Base-by-base conservation (phyloP, 2,113 vertebrate species). In the Diadophis punctatus region DNA sequence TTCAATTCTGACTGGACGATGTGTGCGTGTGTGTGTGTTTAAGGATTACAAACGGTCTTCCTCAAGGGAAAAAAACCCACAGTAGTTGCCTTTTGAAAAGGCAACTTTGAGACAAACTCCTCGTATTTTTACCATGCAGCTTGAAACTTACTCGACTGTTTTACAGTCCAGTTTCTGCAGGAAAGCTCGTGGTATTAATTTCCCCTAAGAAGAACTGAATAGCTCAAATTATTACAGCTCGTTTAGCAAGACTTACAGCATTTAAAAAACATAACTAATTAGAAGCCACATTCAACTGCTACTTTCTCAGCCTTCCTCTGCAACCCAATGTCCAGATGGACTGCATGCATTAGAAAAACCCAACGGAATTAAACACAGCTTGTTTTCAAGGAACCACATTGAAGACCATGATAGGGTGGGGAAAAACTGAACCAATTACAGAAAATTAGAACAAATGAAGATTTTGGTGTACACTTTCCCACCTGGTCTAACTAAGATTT, bases 211-310 rank as follows among this genome's bases (percentile, higher is more conserved):
- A 89, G 92, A 93, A 93, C 95, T 94, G 95, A 91, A 93, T 14
- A 92, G 93, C 95, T 96, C 94, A 96, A 96, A 88, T 95, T 27
- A 34, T 96, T 95, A 96, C 93, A 68, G 0, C 93, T 95, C 93
- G 60, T 96, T 96, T 94, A 93, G 88, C 91, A 88, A 55, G 93
- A 22, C 91, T 94, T 93, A 51, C 90, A 91, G 93, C 93, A 9
- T 94, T 96, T n/a, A 80, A 87, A 86, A 94, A 88, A 55, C 12
- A 39, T 27, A 46, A 89, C 30, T 30, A 60, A 89, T 27, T 43
- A 91, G 58, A 93, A 5, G 94, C 90, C 91, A 93, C 86, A 0
- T 74, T 92, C 92, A 14, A 91, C 5, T 20, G 93, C 91, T 20
- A 92, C 91, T 16, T 91, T 30, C 90, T 93, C 91, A 93, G 95